Base-by-base conservation (phyloP, 2,797 vertebrate species). In the Platalea minor region DNA sequence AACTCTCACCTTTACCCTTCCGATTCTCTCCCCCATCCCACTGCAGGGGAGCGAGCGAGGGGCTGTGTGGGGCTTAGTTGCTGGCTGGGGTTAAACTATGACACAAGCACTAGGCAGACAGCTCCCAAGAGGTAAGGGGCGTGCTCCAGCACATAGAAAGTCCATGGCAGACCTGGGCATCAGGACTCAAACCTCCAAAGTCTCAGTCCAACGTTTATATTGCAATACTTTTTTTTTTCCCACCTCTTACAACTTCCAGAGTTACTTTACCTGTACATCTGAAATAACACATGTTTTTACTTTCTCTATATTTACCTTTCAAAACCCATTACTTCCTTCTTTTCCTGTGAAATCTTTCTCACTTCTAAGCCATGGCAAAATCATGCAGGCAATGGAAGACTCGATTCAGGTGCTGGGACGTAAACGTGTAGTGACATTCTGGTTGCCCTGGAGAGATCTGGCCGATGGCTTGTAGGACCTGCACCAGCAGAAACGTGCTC, bases 381-480 rank as follows among this genome's bases (percentile, higher is more conserved):
- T 50, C 53, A 13, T n/a, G 17, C 35, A 46, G 50, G 17, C 46
- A 50, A 8, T 48, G n/a, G 60, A 78, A 88, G 35, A 19, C 41
- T 72, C 7, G 24, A 0, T 85, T 78, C 18, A 31, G 26, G 21
- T 56, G 29, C 72, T 72, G 26, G 56, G 21, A 12, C 0, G 0
- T 68, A 50, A 72, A 56, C 0, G 0, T 11, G 4, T 41, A 2
- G 17, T 64, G 35, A n/a, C 9, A 1, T 65, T 59, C 37, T 16
- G 21, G 25, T 17, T 82, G 60, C 31, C 21, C 10, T 76, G 43
- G 56, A 76, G 39, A 56, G 21, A 35, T 46, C 63, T 50, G 37
- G 4, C 11, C 5, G 1, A 3, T 51, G 46, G 64, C n/a, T 59
- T 57, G 8, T 10, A n/a, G 33, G 33, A 61, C 53, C 9, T 59